Conservation (phyloP, 2,113 vertebrate genomes). For the Trochalopteron elliotii region DNA sequence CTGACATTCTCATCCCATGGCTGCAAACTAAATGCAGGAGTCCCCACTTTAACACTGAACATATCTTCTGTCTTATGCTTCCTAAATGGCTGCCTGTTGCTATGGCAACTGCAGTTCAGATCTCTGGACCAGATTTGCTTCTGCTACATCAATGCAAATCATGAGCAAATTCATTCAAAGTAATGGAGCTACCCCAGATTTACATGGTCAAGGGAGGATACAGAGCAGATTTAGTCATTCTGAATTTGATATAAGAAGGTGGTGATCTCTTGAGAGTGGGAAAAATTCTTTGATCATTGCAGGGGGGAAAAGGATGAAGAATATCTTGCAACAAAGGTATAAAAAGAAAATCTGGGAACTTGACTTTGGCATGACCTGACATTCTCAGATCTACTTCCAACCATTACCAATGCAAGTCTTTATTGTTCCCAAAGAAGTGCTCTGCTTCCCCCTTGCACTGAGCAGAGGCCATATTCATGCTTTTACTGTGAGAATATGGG, state of each 20-base stretch:
- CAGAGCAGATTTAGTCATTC: neutral
- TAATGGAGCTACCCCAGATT: neutral
- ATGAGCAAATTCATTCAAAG: constrained; percentile 10
- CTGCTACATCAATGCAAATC: constrained; percentile 17
- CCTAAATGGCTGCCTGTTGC: neutral
- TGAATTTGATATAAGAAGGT: neutral
- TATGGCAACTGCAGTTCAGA: constrained; percentile 12
- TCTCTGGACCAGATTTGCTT: constrained; percentile 14
- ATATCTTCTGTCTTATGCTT: neutral
- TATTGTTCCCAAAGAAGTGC: neutral
- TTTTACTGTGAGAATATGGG: neutral
- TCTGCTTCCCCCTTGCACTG: neutral
- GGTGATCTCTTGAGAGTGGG: neutral
- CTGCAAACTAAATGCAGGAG: neutral
- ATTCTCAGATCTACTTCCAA: neutral
- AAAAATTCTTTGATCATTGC: neutral
- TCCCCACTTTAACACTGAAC: neutral
- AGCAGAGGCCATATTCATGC: neutral
- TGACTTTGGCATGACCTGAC: neutral
- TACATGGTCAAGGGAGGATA: neutral
- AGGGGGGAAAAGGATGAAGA: neutral
- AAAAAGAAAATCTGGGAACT: neutral
- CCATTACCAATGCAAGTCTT: neutral
- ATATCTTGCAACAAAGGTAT: neutral
- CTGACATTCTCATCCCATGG: neutral